These are phyloP conservation scores for Osmoderma eremita DNA, from an alignment of 2,888 invertebrate genomes.

Conservation along the genomic window DNA sequence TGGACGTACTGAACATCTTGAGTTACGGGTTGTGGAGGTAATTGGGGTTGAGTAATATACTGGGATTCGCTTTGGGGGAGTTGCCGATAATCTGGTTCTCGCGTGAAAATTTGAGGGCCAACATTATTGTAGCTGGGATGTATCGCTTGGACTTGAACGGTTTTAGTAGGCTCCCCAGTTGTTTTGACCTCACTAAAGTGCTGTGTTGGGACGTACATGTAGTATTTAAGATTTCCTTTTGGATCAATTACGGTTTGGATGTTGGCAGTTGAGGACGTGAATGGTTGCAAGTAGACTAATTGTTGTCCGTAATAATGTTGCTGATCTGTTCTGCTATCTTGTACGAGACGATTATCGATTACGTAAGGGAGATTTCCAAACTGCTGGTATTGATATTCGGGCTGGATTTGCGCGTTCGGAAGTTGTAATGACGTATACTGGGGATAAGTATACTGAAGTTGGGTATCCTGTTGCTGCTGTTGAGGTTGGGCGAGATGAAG, in stretches of 20 bases:
- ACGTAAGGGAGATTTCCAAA: slow-evolving; percentile 56
- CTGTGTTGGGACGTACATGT: slow-evolving; percentile 56
- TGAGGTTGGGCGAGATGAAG: slow-evolving; percentile 35
- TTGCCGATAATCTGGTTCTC: slow-evolving; percentile 40
- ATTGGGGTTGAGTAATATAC: slow-evolving; percentile 37
- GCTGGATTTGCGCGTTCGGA: slow-evolving; percentile 41
- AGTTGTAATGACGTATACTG: slow-evolving; percentile 37
- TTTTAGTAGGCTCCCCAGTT: slow-evolving; percentile 23
- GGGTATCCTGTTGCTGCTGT: slow-evolving; percentile 48
- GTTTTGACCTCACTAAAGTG: slow-evolving; percentile 37
- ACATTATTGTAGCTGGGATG: slow-evolving; percentile 21
- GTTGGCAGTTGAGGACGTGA: slow-evolving; percentile 54
- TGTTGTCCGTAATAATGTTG: slow-evolving; percentile 59
- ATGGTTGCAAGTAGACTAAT: slow-evolving; percentile 54
- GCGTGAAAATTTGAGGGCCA: slow-evolving; percentile 41
- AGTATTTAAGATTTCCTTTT: slow-evolving; percentile 57
- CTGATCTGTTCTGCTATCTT: slow-evolving; percentile 46
- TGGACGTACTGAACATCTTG: slow-evolving; percentile 33
- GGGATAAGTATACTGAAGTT: slow-evolving; percentile 42
- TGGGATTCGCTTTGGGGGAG: slow-evolving; percentile 25
- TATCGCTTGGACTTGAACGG: slow-evolving; percentile 34
- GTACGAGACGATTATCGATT: slow-evolving; percentile 54
- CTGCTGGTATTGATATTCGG: slow-evolving; percentile 50
- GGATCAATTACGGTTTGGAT: slow-evolving; percentile 58
- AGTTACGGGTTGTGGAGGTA: slow-evolving; percentile 38